Evolutionary conservation across 2,797 vertebrate genomes (phyloP), one percentile per base, ranked within the genome.

Genomic region (Oceanodroma leucorhoa): DNA sequence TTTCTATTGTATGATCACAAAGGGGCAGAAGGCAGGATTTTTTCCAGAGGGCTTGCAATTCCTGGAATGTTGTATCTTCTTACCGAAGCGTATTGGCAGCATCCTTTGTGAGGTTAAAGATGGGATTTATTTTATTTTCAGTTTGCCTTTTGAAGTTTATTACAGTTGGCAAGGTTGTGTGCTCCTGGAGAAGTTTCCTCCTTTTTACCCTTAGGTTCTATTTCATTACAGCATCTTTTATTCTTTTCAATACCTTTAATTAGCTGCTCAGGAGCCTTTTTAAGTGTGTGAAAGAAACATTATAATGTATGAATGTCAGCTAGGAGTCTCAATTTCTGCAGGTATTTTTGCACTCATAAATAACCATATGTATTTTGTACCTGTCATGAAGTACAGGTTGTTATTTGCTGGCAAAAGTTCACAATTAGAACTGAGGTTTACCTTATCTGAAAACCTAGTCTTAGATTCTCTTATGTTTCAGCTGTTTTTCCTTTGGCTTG

Each of bases 201-300:
- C 53, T 58, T 71, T 92, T 78, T 80, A 81, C 40, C 89, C 54
- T 94, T 40, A 90, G 76, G 92, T 83, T 87, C 69, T 83, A 30
- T 81, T 88, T 88, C 51, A 83, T 76, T 88, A 89, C 40, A 67
- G n/a, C 77, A n/a, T 58, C 54, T 90, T 84, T 94, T 83, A 54
- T 89, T 75, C n/a, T 60, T 86, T 87, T 90, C 53, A 95, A 94
- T 90, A 61, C 40, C 66, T 83, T 94, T 86, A 96, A 90, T 85
- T 86, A 90, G 73, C n/a, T 90, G 23, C 48, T 89, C 43, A 64
- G 77, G 91, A 90, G 50, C 30, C 53, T 83, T 94, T 88, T 73
- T 45, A 92, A 89, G 32, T 60, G 30, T 24, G 29, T 85, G 64
- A 85, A 81, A 67, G 61, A 85, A 87, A 10, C 48, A 86, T 50